phyloP scores from a whole-genome alignment of 2,888 invertebrate species.

The Lutraria lutraria region DNA sequence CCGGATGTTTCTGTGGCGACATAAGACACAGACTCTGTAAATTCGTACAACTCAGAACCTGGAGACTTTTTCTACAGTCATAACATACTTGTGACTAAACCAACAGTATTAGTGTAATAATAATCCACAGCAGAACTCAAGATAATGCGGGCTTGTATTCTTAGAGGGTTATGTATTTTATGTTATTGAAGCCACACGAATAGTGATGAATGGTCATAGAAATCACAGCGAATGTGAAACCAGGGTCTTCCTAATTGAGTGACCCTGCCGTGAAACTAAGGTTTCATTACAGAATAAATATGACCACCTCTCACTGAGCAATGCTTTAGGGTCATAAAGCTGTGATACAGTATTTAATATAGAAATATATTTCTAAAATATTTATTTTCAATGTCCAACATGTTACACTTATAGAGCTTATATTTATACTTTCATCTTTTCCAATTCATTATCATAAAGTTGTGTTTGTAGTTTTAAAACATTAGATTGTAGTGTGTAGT shows the following conservation, averaged over 20 bases:
- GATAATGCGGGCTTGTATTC: too few species aligned
- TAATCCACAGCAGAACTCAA: too few species aligned
- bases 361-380: too few species aligned
- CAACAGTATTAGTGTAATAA: not conserved
- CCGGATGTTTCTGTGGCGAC: not conserved
- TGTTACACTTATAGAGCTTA: too few species aligned
- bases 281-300: not conserved
- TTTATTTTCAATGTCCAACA: too few species aligned
- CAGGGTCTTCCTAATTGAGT: too few species aligned
- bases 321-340: not conserved
- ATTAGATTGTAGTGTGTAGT: not conserved
- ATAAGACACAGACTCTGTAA: not conserved
- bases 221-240: too few species aligned
- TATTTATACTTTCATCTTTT: not conserved
- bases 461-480: not conserved
- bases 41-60: too few species aligned
- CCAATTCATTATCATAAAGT: not conserved
- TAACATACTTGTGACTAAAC: not conserved
- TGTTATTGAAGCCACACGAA: not conserved
- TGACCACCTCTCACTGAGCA: not conserved
- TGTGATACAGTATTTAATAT: too few species aligned
- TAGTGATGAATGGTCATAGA: not conserved
- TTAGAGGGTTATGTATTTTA: too few species aligned
- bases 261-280: too few species aligned
- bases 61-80: too few species aligned